Evolutionary conservation across 2,797 vertebrate genomes (phyloP), one percentile per base, ranked within the genome.

Genomic region (Thaleichthys pacificus): DNA sequence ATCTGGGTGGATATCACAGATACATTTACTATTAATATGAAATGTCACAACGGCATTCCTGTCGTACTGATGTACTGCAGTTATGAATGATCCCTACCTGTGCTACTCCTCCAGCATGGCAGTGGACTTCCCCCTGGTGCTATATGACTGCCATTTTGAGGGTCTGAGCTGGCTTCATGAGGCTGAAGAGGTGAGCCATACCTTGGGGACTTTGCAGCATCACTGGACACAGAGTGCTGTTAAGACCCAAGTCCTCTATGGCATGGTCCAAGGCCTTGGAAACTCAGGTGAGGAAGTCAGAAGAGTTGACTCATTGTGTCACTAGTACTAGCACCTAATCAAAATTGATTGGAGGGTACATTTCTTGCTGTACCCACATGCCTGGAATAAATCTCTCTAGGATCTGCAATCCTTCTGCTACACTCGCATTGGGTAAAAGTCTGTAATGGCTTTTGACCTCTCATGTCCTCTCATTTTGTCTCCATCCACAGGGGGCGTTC

Each of bases 101-200:
- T 42, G 21, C 28, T 4, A 65, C 2, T 30, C 62, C 42, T 69
- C 24, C 35, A 99, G 97, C 86, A 98, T 99, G 97, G 97, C 97
- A 0, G 93, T 98, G 0, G 97, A 99, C 86, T 98, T 93, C 76
- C 97, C 97, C 8, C 89, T 99, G 69, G 95, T 99, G 69, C 90
- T 99, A 9, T 93, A 96, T 0, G 83, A 96, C 81, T 99, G 97
- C 0, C 91, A 93, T 75, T 99, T 97, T 47, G 91, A 95, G 58
- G 94, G 93, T 71, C 64, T 97, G 67, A 86, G 70, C 65, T 99
- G 97, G 97, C 85, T 81, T 7, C 84, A 77, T 42, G 93, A 96
- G 35, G 69, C 82, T 0, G 94, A 96, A 72, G 96, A 96, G 7
- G 77, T 95, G 32, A 92, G 85, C 24, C 87, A 94, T 8, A 84